Conservation (phyloP, 2,113 vertebrate genomes). For the Ictalurus punctatus region DNA sequence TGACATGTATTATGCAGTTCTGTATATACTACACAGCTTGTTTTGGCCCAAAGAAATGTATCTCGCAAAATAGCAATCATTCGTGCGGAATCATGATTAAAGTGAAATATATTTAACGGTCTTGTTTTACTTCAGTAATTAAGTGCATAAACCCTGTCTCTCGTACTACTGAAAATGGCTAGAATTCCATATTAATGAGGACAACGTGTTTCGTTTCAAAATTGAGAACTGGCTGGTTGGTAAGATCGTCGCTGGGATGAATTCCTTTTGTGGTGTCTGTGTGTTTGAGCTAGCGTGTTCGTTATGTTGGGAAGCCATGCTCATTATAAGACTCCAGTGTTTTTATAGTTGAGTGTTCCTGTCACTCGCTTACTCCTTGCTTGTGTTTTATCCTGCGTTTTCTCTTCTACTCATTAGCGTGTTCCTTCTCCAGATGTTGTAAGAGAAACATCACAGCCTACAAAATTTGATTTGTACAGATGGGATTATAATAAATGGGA, state of each 20-base stretch:
- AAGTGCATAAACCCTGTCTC: not conserved
- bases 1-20: not conserved
- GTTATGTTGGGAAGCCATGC: not conserved
- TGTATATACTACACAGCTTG: not conserved
- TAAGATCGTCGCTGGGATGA: not conserved
- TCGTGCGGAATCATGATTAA: not conserved
- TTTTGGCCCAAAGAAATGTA: not conserved
- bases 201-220: not conserved
- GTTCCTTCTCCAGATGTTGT: not conserved
- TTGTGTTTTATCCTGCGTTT: not conserved
- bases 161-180: not conserved
- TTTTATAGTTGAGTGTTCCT: not conserved
- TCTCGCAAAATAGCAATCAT: not conserved
- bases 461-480: not conserved
- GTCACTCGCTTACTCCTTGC: not conserved
- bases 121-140: not conserved
- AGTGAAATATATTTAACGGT: not conserved
- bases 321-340: not conserved
- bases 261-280: not conserved
- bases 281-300: not conserved
- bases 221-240: not conserved
- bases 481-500: not conserved
- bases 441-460: not conserved
- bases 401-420: slow-evolving; percentile 9
- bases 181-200: not conserved